Base-by-base conservation (phyloP, 2,113 vertebrate genomes). In the Pseudonaja textilis region DNA sequence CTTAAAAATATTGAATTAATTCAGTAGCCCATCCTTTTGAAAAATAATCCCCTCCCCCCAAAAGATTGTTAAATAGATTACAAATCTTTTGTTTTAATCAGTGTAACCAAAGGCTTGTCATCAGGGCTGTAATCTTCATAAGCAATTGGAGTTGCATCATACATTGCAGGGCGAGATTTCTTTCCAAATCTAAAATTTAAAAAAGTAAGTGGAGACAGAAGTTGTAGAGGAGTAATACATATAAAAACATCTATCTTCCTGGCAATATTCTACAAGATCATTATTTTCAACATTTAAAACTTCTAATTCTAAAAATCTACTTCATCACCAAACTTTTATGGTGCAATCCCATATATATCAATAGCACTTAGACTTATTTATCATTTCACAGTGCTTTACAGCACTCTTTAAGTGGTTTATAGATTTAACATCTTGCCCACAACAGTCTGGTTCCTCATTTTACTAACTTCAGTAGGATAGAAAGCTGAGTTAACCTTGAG, bases 61-160 rank as follows among this genome's bases (percentile, higher is more conserved):
- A 42, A 85, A 26, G 42, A 29, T 50, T 95, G 96, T 95, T 95
- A 91, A 96, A 94, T 97, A 96, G 95, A 96, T 99, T 99, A 99
- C 98, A 99, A 99, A 99, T 99, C 99, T 98, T 99, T 99, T 42
- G 99, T 99, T 98, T 99, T 99, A 97, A 99, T 99, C 96, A 99
- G 98, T 91, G 99, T 99, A 94, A 99, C 99, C 97, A 99, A 97
- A 89, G 99, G 99, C 96, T 99, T 99, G 97, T 99, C 99, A 59
- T 99, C 99, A 0, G 99, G 98, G 95, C 99, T 99, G 97, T 99
- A 99, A 97, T 99, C 99, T 97, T 99, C 99, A 11, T 99, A 99
- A 95, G 98, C 98, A 92, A 99, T 99, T 81, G 99, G 99, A 23
- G 98, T 99, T 93, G 99, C 99, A 0, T 99, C 99, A 0, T 99